A percentile compares a stretch with the other conserved stretches of the same genome.
Conservation (phyloP, 2,888 invertebrate species). For the Coleophora flavipennella region DNA sequence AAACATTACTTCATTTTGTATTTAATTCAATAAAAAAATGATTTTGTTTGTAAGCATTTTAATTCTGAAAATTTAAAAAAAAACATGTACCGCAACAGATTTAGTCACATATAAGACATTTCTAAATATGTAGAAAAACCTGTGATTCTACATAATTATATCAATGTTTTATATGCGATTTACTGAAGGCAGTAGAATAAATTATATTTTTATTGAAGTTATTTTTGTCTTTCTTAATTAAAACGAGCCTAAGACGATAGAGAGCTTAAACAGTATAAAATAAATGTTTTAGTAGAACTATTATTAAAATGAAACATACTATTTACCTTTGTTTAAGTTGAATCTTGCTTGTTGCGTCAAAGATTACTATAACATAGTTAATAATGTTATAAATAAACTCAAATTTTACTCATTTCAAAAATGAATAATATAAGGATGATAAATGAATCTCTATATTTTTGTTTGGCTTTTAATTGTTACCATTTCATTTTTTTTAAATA, state of each 20-base stretch:
- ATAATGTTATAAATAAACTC: constrained; percentile 28
- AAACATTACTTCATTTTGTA: constrained; percentile 37
- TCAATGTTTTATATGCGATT: constrained; percentile 9
- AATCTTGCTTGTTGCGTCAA: constrained; percentile 62
- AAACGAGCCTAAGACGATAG: constrained; percentile 65
- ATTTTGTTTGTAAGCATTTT: constrained; percentile 11
- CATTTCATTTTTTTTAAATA: constrained; percentile 34
- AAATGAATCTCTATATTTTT: constrained; percentile 37
- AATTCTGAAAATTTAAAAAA: too few species aligned
- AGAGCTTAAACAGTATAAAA: constrained; percentile 65
- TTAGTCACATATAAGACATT: constrained; percentile 8
- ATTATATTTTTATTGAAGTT: constrained; percentile 22
- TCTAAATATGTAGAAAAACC: constrained; percentile 29
- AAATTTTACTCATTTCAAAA: constrained; percentile 31
- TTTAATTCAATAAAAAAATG: constrained; percentile 2
- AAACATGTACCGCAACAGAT: too few species aligned
- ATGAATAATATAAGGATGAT: constrained; percentile 17
- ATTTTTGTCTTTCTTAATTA: constrained; percentile 52
- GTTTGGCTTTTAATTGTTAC: constrained; percentile 33
- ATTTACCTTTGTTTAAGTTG: constrained; percentile 68
- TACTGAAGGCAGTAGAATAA: background rate
- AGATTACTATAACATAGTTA: constrained; percentile 53
- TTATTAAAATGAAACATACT: constrained; percentile 54
- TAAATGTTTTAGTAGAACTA: constrained; percentile 67
- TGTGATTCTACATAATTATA: constrained; percentile 31